phyloP scores from a whole-genome alignment of 2,113 vertebrate species.

The Pimephales promelas region DNA sequence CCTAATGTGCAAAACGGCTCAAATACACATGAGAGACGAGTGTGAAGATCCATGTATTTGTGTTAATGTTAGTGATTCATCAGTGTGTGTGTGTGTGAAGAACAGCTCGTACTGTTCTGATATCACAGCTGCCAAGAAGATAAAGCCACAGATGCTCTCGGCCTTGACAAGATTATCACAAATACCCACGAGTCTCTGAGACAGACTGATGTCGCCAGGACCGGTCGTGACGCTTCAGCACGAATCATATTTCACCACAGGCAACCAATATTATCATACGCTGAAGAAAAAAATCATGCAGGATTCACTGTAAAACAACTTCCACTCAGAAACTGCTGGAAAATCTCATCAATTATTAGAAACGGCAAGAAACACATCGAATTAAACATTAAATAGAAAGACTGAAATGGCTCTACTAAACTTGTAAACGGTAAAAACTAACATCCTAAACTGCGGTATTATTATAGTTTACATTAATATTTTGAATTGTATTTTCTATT shows the following conservation, averaged over 20 bases:
- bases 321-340: too few relatives aligned
- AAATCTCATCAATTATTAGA: too few relatives aligned
- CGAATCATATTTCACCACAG: not conserved
- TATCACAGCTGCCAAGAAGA: slow-evolving; percentile 41
- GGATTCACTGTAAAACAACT: too few relatives aligned
- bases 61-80: slow-evolving; percentile 39
- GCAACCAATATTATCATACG: not conserved
- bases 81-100: slow-evolving; percentile 37
- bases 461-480: too few relatives aligned
- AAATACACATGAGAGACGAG: not conserved
- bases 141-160: slow-evolving; percentile 45
- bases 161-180: slow-evolving; percentile 39
- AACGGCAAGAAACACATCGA: too few relatives aligned
- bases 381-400: too few relatives aligned
- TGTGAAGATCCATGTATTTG: slow-evolving; percentile 3
- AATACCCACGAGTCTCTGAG: slow-evolving; percentile 10
- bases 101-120: slow-evolving; percentile 44
- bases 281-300: too few relatives aligned
- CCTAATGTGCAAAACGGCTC: not conserved
- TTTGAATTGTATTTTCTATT: too few relatives aligned
- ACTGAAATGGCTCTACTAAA: too few relatives aligned
- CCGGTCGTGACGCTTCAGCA: not conserved
- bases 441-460: too few relatives aligned
- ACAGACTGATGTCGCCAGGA: not conserved
- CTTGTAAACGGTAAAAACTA: too few relatives aligned